A percentile compares a stretch with the other conserved stretches of the same genome.
Evolutionary conservation across 2,888 invertebrate genomes (phyloP).

Genomic region (Ennomos quercinarius): DNA sequence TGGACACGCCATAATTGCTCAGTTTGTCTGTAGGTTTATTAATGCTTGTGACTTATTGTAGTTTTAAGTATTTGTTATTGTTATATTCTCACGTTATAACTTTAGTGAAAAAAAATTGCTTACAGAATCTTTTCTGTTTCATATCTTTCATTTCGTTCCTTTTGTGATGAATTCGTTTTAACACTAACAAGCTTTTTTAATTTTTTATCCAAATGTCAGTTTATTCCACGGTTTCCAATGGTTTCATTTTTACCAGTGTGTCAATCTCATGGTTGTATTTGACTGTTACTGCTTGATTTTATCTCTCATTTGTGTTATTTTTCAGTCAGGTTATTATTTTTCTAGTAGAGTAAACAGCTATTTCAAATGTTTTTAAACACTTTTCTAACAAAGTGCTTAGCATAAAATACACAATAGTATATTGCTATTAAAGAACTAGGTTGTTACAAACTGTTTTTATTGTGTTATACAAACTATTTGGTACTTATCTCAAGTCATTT

Average conservation of each 20-base stretch:
- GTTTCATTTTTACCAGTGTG: not conserved
- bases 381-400: slow-evolving; percentile 14
- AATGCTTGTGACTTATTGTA: slow-evolving; percentile 11
- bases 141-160: no score
- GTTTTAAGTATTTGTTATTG: slow-evolving; percentile 4
- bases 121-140: no score
- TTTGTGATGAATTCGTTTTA: no score
- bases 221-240: not conserved
- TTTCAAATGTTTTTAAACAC: slow-evolving; percentile 10
- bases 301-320: no score
- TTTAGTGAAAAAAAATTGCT: not conserved
- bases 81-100: not conserved
- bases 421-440: slow-evolving; percentile 15
- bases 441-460: slow-evolving; percentile 13
- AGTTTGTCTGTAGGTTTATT: slow-evolving; percentile 10
- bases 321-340: no score
- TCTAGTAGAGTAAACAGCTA: not conserved
- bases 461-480: not conserved
- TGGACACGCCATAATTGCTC: slow-evolving; percentile 51
- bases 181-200: no score
- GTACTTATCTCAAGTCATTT: slow-evolving; percentile 35
- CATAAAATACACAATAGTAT: slow-evolving; percentile 16
- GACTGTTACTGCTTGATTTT: no score
- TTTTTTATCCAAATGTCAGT: not conserved
- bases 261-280: not conserved